These are phyloP conservation scores for Erythrocercus mccallii DNA, from an alignment of 2,113 vertebrate genomes.

Conservation along the genomic window DNA sequence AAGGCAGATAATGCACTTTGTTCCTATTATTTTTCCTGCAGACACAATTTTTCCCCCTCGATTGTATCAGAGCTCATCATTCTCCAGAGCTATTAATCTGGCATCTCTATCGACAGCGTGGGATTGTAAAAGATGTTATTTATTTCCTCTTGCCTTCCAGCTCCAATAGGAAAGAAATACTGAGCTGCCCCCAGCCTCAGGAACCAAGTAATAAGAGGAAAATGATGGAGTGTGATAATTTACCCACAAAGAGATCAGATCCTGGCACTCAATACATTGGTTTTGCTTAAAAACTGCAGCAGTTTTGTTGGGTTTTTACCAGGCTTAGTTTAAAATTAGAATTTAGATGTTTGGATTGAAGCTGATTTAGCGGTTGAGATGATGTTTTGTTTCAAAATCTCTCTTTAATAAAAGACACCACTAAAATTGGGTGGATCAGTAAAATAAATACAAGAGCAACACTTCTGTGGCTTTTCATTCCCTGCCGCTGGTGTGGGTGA, in stretches of 20 bases:
- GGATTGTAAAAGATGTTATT: constrained; percentile 13
- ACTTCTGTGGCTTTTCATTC: not conserved
- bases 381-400: not conserved
- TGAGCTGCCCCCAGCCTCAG: not conserved
- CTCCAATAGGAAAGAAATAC: not conserved
- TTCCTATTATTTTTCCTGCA: not conserved
- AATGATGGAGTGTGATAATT: not conserved
- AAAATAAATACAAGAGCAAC: not conserved
- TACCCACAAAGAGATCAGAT: not conserved
- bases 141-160: not conserved
- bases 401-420: not conserved
- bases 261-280: not conserved
- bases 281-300: not conserved
- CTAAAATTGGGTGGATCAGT: not conserved
- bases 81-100: constrained; percentile 39
- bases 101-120: not conserved
- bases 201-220: not conserved
- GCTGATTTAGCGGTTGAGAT: not conserved
- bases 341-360: not conserved
- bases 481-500: not conserved
- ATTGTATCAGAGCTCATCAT: constrained; percentile 17
- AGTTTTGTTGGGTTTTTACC: not conserved
- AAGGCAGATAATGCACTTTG: not conserved
- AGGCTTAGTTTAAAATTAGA: not conserved
- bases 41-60: not conserved